Conservation (phyloP, 2,888 invertebrate species). For the Embidobia sp. region DNA sequence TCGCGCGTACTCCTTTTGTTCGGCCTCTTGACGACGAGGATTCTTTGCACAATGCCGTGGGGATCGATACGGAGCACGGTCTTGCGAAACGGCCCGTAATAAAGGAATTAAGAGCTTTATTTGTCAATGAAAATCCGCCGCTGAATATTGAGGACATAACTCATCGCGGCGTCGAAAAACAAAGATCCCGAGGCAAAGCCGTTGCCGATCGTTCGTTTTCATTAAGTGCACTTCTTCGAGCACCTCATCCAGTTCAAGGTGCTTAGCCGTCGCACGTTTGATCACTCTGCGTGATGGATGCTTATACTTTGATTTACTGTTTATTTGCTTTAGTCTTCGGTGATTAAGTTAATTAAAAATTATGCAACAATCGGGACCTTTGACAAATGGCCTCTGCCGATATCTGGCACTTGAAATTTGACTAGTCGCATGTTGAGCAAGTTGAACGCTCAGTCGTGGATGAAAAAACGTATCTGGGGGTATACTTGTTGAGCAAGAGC, state of each 20-base stretch:
- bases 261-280: conserved; percentile 21
- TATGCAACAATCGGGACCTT: not conserved
- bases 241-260: conserved; percentile 27
- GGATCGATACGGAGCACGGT: conserved; percentile 2
- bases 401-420: no score
- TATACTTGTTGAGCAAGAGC: no score
- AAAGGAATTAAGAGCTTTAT: conserved; percentile 60
- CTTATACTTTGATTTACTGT: conserved; percentile 40
- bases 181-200: conserved; percentile 30
- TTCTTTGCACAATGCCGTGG: conserved; percentile 35
- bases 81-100: conserved; percentile 37
- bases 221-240: conserved; percentile 53
- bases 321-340: conserved; percentile 30
- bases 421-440: no score
- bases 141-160: conserved; percentile 48
- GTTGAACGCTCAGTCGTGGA: no score
- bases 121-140: conserved; percentile 53
- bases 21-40: conserved; percentile 31
- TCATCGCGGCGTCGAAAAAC: conserved; percentile 44
- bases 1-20: conserved; percentile 29
- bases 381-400: not conserved
- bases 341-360: conserved; percentile 26
- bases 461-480: no score
- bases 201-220: conserved; percentile 44
- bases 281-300: conserved; percentile 37